These are phyloP conservation scores for Planiliza haematocheilus DNA, from an alignment of 2,113 vertebrate genomes.

Conservation along the genomic window DNA sequence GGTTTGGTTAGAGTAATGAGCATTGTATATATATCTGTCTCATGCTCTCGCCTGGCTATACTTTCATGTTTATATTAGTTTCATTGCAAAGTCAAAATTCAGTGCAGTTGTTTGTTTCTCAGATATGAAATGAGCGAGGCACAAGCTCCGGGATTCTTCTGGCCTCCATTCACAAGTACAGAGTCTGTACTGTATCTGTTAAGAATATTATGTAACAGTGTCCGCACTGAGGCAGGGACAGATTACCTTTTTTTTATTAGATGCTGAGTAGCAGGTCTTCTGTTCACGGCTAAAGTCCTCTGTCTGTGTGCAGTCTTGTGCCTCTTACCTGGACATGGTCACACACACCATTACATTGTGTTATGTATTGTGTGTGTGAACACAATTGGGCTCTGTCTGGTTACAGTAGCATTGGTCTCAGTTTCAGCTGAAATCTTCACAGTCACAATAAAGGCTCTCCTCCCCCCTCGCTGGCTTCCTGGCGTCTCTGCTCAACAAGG, in stretches of 20 bases:
- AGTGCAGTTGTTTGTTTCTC: background rate
- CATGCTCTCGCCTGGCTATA: background rate
- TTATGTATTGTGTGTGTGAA: slow-evolving; percentile 42
- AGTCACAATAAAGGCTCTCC: slow-evolving; percentile 39
- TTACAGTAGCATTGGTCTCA: slow-evolving; percentile 47
- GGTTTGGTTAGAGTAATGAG: no score
- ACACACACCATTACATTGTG: slow-evolving; percentile 31
- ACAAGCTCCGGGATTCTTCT: background rate
- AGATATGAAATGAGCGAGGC: background rate
- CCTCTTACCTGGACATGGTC: slow-evolving; percentile 32
- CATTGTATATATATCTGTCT: no score
- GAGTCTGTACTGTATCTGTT: slow-evolving; percentile 21
- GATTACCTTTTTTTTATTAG: slow-evolving; percentile 5
- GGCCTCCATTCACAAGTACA: slow-evolving; percentile 25
- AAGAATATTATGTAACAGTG: slow-evolving; percentile 45
- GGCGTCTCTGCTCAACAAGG: slow-evolving; percentile 36
- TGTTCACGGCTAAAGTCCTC: slow-evolving; percentile 1
- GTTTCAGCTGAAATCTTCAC: slow-evolving; percentile 61
- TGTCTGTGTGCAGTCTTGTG: background rate
- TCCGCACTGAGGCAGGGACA: slow-evolving; percentile 22
- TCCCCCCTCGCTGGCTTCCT: slow-evolving; percentile 11
- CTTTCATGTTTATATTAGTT: background rate
- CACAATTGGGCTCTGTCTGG: slow-evolving; percentile 63
- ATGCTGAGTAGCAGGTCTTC: slow-evolving; percentile 1
- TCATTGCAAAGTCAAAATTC: slow-evolving; percentile 1